Evolutionary conservation across 2,888 invertebrate species (phyloP).

Genomic region (Oscheius myriophilus): DNA sequence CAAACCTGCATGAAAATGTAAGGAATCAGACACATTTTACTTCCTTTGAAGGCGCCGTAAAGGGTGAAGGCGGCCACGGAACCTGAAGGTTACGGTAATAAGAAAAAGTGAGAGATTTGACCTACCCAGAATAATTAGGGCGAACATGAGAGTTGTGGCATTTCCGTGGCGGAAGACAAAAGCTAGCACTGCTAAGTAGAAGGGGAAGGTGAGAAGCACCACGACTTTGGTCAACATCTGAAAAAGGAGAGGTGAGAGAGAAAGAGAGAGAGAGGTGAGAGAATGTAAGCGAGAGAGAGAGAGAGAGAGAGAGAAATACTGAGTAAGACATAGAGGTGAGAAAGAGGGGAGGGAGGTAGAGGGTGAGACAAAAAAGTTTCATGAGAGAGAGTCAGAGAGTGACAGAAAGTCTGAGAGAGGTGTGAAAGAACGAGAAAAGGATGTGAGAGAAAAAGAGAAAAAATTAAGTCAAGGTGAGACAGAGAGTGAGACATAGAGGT

Average conservation of each 20-base stretch:
- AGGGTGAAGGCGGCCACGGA: conserved; percentile 55
- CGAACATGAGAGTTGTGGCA: conserved; percentile 58
- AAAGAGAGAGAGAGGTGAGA: no score
- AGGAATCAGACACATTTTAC: conserved; percentile 65
- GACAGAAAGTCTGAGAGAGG: no score
- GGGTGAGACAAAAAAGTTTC: no score
- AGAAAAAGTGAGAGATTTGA: not conserved
- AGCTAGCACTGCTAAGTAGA: conserved; percentile 50
- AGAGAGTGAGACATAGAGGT: no score
- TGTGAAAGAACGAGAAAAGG: no score
- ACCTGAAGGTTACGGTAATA: conserved; percentile 30
- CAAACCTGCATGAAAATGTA: conserved; percentile 60
- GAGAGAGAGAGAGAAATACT: no score
- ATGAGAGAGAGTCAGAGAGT: no score
- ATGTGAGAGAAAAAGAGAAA: no score
- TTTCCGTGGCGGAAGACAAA: conserved; percentile 56
- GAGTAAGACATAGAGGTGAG: no score
- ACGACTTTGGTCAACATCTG: conserved; percentile 60
- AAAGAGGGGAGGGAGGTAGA: no score
- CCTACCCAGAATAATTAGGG: conserved; percentile 51
- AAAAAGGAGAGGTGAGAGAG: conserved; percentile 24
- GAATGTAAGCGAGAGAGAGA: not conserved
- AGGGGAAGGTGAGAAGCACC: conserved; percentile 47
- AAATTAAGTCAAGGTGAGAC: no score
- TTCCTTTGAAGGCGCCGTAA: conserved; percentile 61